Conservation (phyloP, 2,888 invertebrate species). For the Polylopha cassiicola region DNA sequence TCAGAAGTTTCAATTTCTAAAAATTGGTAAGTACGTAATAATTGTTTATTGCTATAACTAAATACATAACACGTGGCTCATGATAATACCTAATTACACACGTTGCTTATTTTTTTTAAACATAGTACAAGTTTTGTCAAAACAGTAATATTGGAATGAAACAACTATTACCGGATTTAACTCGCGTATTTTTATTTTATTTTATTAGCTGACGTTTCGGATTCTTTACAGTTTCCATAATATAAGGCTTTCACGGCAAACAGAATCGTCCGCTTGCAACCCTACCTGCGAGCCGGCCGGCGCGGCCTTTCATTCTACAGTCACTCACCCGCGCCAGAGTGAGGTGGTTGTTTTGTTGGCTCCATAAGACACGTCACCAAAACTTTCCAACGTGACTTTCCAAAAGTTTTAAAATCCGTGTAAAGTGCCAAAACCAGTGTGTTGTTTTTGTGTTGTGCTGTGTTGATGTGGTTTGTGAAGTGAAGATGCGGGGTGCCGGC, state of each 20-base stretch:
- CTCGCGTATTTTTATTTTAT: too few species aligned
- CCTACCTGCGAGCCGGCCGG: conserved; percentile 44
- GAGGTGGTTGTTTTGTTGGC: conserved; percentile 27
- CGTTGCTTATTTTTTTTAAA: too few species aligned
- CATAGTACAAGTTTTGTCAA: too few species aligned
- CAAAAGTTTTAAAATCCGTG: conserved; percentile 47
- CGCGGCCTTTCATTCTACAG: conserved; percentile 35
- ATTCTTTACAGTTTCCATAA: too few species aligned
- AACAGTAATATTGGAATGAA: too few species aligned
- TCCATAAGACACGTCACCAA: conserved; percentile 54
- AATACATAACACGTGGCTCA: too few species aligned
- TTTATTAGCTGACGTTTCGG: too few species aligned
- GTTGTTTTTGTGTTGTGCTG: conserved; percentile 34
- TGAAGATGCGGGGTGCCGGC: conserved; percentile 69
- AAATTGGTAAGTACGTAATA: too few species aligned
- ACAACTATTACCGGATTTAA: too few species aligned
- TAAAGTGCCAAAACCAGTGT: conserved; percentile 25
- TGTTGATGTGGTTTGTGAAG: conserved; percentile 69
- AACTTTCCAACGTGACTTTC: conserved; percentile 57
- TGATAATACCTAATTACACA: too few species aligned
- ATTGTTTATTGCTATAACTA: too few species aligned
- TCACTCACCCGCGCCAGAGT: conserved; percentile 48
- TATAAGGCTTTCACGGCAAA: conserved; percentile 9
- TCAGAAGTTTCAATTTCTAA: too few species aligned
- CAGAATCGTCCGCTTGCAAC: conserved; percentile 36